Evolutionary conservation across 2,797 vertebrate species (phyloP), one percentile per base, ranked within the genome.

Genomic region (Cynodonichthys magdalenae): DNA sequence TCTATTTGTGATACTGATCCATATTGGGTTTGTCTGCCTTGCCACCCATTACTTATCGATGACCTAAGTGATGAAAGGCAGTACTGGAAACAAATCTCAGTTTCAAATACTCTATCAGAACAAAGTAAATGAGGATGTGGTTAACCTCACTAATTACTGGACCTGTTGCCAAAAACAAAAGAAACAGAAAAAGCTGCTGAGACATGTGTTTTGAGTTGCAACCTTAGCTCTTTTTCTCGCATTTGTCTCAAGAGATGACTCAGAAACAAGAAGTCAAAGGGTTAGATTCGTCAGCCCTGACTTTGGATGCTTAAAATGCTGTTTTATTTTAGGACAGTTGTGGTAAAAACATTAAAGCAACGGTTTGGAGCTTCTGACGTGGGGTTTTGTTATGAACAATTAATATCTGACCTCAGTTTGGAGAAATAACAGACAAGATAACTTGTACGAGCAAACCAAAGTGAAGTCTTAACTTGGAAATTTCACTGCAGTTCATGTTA

Each of bases 71-170:
- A 85, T 80, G 83, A 87, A 89, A 88, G 79, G 44, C 41, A 66
- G 41, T 73, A 81, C 76, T 82, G 51, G 65, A 77, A 79, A 82
- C 81, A 85, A 71, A 81, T 81, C 59, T 59, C 39, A 77, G 63
- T 76, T 77, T 71, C n/a, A 41, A 63, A 87, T 79, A 73, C 68
- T 71, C 66, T 61, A 85, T 84, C 67, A 72, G 69, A 77, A 73
- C 55, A 53, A 57, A 80, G 56, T 80, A 81, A 91, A 83, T 86
- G 81, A 89, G 86, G 84, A 89, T 89, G 87, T 90, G 89, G 87
- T 91, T 87, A 53, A 70, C 63, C 53, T 68, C 63, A 57, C 77
- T 91, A 88, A 89, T 88, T 87, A 82, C 80, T 69, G 45, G 67
- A 87, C 71, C 54, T 77, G 69, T 73, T 89, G 83, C 87, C 85